Percentiles rank a stretch among this genome's conserved stretches.
Conservation (phyloP, 2,113 vertebrate genomes). For the Tachysurus fulvidraco region DNA sequence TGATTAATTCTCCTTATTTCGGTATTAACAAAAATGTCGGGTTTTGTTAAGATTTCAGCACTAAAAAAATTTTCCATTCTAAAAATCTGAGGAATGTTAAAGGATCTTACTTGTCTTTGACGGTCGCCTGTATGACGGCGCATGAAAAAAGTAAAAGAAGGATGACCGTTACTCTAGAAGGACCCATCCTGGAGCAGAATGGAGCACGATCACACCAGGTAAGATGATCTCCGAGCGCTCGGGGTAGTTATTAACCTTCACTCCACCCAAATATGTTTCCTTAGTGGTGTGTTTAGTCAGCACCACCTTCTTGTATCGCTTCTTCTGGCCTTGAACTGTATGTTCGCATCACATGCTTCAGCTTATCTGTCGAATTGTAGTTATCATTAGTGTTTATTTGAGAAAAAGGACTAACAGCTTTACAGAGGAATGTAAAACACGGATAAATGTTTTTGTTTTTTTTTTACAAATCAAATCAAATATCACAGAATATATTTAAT, state of each 20-base stretch:
- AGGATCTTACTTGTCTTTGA: background rate
- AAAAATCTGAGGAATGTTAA: background rate
- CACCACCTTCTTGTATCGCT: background rate
- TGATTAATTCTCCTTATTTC: background rate
- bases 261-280: background rate
- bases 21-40: too few species aligned
- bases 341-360: background rate
- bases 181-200: background rate
- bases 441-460: background rate
- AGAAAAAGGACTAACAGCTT: background rate
- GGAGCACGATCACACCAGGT: background rate
- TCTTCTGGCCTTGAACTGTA: background rate
- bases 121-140: background rate
- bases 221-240: background rate
- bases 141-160: background rate
- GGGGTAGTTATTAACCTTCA: background rate
- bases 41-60: background rate
- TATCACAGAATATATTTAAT: background rate
- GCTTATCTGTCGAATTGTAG: background rate
- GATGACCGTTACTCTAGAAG: background rate
- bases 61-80: too few species aligned
- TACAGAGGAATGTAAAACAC: background rate
- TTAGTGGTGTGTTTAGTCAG: background rate
- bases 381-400: background rate
- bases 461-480: background rate